Percentiles rank a stretch among this genome's conserved stretches.
Evolutionary conservation across 2,113 vertebrate genomes (phyloP).

Genomic region (Uria aalge): DNA sequence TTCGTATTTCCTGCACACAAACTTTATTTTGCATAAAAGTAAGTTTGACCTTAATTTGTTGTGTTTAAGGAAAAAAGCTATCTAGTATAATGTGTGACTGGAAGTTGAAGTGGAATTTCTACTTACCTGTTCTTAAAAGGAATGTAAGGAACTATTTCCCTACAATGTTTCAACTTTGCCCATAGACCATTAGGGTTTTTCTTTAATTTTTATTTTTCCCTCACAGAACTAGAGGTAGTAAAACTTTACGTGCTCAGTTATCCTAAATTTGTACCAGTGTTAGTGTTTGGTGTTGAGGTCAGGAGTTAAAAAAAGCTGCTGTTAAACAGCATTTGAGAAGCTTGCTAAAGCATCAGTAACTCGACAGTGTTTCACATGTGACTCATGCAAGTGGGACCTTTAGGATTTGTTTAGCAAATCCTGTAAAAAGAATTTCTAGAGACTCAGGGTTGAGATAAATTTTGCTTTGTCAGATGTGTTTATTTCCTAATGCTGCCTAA

Average conservation of each 20-base stretch:
- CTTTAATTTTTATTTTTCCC: not conserved
- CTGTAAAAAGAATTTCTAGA: not conserved
- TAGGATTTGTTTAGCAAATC: not conserved
- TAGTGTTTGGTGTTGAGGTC: not conserved
- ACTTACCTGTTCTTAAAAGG: not conserved
- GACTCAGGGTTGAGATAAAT: not conserved
- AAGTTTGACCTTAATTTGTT: not conserved
- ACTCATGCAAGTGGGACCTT: not conserved
- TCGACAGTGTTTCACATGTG: not conserved
- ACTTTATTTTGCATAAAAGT: not conserved
- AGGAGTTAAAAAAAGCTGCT: not conserved
- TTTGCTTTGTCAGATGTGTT: not conserved
- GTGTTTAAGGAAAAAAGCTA: not conserved
- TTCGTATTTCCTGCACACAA: not conserved
- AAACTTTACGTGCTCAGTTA: not conserved
- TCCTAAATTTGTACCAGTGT: not conserved
- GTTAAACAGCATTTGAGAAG: not conserved
- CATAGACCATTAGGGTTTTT: not conserved
- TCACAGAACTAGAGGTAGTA: not conserved
- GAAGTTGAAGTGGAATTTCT: not conserved
- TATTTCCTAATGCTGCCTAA: not conserved
- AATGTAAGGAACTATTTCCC: not conserved
- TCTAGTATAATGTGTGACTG: not conserved
- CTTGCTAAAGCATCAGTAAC: not conserved
- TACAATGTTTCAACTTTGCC: not conserved